phyloP scores from a whole-genome alignment of 2,888 invertebrate genomes.

The Nephrotoma guestfalica region DNA sequence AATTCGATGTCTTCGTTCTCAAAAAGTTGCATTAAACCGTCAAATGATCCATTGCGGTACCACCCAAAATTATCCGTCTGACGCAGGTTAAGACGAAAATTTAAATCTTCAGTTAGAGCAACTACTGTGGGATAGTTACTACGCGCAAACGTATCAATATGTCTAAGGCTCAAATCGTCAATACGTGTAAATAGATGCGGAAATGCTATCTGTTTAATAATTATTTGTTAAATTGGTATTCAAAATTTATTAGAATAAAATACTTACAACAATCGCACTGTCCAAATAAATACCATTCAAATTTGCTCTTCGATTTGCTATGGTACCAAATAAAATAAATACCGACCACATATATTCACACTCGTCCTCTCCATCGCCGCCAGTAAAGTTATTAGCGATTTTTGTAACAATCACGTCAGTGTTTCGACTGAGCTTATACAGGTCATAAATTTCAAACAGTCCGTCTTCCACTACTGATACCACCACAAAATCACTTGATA shows the following conservation, averaged over 20 bases:
- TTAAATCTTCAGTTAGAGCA: conserved; percentile 28
- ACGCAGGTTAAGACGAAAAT: conserved; percentile 30
- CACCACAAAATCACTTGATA: neutral
- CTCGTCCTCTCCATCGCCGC: neutral
- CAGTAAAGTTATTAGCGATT: neutral
- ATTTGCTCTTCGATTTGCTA: conserved; percentile 17
- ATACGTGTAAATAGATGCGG: conserved; percentile 28
- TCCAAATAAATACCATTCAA: conserved; percentile 26
- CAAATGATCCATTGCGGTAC: conserved; percentile 40
- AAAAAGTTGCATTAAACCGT: conserved; percentile 40
- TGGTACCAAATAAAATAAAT: neutral
- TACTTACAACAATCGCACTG: conserved; percentile 21
- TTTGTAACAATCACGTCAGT: neutral
- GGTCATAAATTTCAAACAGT: neutral
- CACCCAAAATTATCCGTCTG: conserved; percentile 38
- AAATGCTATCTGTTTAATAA: conserved; percentile 20
- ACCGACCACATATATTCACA: neutral
- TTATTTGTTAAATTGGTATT: neutral
- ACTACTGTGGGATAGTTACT: conserved; percentile 28
- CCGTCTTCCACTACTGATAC: neutral
- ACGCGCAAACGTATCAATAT: conserved; percentile 33
- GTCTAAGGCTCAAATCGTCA: conserved; percentile 26
- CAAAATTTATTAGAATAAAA: neutral
- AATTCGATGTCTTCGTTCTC: conserved; percentile 40
- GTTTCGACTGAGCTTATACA: neutral